A percentile compares a stretch with the other conserved stretches of the same genome.
phyloP scores from a whole-genome alignment of 2,888 invertebrate genomes.

The Plebejus melissa region DNA sequence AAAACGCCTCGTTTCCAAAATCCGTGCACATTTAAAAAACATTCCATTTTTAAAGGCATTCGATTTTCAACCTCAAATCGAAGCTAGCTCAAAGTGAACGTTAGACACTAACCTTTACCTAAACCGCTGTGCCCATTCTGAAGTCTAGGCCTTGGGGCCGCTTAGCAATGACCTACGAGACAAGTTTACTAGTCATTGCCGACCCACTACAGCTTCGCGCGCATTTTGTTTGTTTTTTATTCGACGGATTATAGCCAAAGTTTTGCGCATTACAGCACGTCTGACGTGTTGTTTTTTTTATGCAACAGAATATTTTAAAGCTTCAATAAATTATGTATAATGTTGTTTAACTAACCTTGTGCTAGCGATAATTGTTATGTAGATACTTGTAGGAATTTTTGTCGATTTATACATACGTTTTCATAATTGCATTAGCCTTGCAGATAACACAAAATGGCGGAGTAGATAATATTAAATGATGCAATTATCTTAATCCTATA shows the following conservation, averaged over 20 bases:
- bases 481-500: slow-evolving; percentile 39
- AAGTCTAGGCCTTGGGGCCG: slow-evolving; percentile 33
- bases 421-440: slow-evolving; percentile 27
- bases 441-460: slow-evolving; percentile 37
- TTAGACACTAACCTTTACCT: slow-evolving; percentile 32
- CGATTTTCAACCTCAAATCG: not conserved
- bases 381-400: slow-evolving; percentile 17
- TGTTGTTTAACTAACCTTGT: not conserved
- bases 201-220: slow-evolving; percentile 27
- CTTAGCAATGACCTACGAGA: slow-evolving; percentile 36
- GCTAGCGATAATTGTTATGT: not conserved
- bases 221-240: slow-evolving; percentile 23
- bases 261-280: not conserved
- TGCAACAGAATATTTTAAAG: not conserved
- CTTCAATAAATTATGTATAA: not conserved
- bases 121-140: slow-evolving; percentile 34
- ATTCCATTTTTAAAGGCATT: not conserved
- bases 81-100: slow-evolving; percentile 21
- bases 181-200: slow-evolving; percentile 29
- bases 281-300: not conserved
- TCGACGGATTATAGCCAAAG: slow-evolving; percentile 5
- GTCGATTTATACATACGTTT: slow-evolving; percentile 17
- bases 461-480: slow-evolving; percentile 35
- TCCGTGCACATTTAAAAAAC: not conserved
- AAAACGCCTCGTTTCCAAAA: not conserved